Evolutionary conservation across 2,888 invertebrate species (phyloP).

Genomic region (Eulithis prunata): DNA sequence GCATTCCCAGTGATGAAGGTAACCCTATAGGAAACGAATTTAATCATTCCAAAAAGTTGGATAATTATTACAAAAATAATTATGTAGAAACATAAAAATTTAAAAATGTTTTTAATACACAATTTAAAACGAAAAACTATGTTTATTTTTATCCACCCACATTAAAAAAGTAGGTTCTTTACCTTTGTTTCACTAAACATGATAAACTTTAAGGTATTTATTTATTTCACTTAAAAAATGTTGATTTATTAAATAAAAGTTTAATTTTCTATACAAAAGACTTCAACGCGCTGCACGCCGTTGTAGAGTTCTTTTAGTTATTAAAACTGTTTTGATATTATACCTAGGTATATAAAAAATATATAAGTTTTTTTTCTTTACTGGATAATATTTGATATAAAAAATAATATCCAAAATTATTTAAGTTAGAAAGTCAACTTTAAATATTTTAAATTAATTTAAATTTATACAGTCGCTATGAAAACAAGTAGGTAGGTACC

Average conservation of each 20-base stretch:
- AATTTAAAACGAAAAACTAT: background rate
- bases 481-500: no score
- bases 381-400: no score
- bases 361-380: no score
- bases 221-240: background rate
- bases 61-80: background rate
- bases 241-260: constrained; percentile 7
- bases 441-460: no score
- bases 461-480: no score
- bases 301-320: background rate
- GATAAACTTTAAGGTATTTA: no score
- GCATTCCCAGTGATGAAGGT: constrained; percentile 49
- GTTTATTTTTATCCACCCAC: constrained; percentile 1
- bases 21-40: constrained; percentile 8
- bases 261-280: constrained; percentile 50
- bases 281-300: constrained; percentile 50
- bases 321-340: background rate
- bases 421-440: no score
- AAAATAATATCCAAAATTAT: no score
- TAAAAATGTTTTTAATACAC: background rate
- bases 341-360: no score
- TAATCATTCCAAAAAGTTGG: background rate
- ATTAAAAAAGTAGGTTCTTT: background rate
- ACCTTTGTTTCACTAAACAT: no score
- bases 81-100: constrained; percentile 4